Evolutionary conservation across 2,888 invertebrate genomes (phyloP), one percentile per base, ranked within the genome.

Genomic region (Drepana falcataria): DNA sequence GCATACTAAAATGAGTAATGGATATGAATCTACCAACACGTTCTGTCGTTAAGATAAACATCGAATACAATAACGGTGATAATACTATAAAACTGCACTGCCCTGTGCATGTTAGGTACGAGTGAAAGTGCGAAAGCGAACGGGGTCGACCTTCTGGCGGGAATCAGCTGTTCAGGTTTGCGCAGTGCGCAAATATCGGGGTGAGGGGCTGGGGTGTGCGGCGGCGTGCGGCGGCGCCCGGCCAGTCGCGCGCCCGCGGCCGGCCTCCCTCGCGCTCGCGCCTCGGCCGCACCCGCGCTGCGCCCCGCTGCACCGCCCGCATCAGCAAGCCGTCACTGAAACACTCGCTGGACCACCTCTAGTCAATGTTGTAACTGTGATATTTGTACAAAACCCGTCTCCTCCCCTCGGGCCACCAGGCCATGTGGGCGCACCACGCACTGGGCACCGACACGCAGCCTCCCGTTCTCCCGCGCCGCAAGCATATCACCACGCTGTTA

Each of bases 111-210:
- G 44, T 44, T 6, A 9, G 9, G 44, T 9, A 9, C 35, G 65
- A 77, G 77, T 70, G 78, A 80, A 82, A 78, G 78, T 81, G 70
- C 60, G 66, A 71, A 71, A 71, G 70, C 70, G 72, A 76, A 73
- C 65, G 62, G 67, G 44, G 73, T 71, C 79, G 81, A 84, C 81
- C 86, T 83, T 83, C 84, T 86, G 89, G 86, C 87, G 89, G 88
- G 89, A 90, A 90, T 87, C 90, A 91, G 90, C 90, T 90, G 90
- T 82, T 90, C 76, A 78, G 81, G 85, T 76, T 88, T 89, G 91
- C 90, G 90, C 90, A 91, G 79, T 91, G 90, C 90, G 90, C 90
- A 90, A 88, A 87, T 82, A 76, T 80, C 77, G 71, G 85, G 81
- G 79, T 78, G 47, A 72, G 63, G 79, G 75, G 72, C 71, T 59